Evolutionary conservation across 2,113 vertebrate species (phyloP).

Genomic region (Caranx ignobilis): DNA sequence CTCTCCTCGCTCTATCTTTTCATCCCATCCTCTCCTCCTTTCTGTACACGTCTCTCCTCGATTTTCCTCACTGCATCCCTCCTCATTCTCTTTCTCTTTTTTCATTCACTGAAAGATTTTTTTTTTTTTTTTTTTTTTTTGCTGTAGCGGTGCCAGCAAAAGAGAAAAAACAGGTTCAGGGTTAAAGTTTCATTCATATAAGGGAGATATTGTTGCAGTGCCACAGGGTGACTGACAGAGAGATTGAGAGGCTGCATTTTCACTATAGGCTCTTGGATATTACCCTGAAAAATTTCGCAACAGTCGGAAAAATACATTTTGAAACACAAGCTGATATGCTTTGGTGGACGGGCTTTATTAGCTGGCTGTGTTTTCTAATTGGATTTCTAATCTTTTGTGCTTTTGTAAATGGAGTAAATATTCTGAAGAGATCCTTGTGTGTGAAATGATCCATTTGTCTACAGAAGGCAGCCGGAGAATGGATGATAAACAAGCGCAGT

Average conservation of each 20-base stretch:
- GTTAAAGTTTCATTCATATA: constrained; percentile 65
- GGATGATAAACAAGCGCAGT: constrained; percentile 52
- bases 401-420: constrained; percentile 46
- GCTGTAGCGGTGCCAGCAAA: constrained; percentile 49
- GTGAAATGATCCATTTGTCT: constrained; percentile 64
- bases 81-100: neutral
- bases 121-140: neutral
- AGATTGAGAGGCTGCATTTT: constrained; percentile 37
- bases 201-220: constrained; percentile 51
- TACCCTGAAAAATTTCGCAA: constrained; percentile 38
- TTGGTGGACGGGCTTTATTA: constrained; percentile 47
- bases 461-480: constrained; percentile 39
- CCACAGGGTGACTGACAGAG: constrained; percentile 41
- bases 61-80: constrained; percentile 12
- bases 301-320: constrained; percentile 30
- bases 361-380: constrained; percentile 42
- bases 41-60: constrained; percentile 18
- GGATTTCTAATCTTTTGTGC: constrained; percentile 48
- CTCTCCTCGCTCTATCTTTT: constrained; percentile 31
- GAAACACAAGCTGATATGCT: constrained; percentile 42
- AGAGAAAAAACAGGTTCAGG: constrained; percentile 36
- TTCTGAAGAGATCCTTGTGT: constrained; percentile 50
- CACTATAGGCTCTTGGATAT: constrained; percentile 47
- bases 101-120: constrained; percentile 29
- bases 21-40: constrained; percentile 20